A percentile compares a stretch with the other conserved stretches of the same genome.
phyloP scores from a whole-genome alignment of 1,140 invertebrate genomes.

The Tetramorium simillimum region DNA sequence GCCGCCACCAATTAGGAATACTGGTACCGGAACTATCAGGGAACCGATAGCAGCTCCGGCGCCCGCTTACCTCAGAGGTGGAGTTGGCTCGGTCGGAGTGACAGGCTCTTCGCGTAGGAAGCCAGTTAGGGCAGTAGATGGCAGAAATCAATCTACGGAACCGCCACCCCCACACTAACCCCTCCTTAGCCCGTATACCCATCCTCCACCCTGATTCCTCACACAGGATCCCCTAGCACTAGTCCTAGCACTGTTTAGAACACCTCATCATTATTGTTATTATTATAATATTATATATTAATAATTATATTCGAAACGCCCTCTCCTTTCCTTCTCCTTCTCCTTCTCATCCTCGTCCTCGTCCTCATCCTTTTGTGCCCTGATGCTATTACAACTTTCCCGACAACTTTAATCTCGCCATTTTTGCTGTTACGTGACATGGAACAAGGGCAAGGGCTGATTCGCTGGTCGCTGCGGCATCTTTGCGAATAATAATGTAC shows the following conservation, averaged over 20 bases:
- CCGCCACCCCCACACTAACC: slow-evolving; percentile 86
- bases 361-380: slow-evolving; percentile 67
- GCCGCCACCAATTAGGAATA: slow-evolving; percentile 82
- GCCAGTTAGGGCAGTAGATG: slow-evolving; percentile 85
- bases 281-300: slow-evolving; percentile 82
- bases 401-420: slow-evolving; percentile 69
- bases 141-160: slow-evolving; percentile 85
- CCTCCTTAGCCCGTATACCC: slow-evolving; percentile 69
- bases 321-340: slow-evolving; percentile 33
- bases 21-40: slow-evolving; percentile 83
- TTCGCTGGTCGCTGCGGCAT: slow-evolving; percentile 59
- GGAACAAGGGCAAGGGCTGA: slow-evolving; percentile 74
- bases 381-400: slow-evolving; percentile 56
- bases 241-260: slow-evolving; percentile 86
- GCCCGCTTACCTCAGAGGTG: slow-evolving; percentile 79
- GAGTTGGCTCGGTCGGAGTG: slow-evolving; percentile 81
- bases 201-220: slow-evolving; percentile 74
- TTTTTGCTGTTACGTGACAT: slow-evolving; percentile 73
- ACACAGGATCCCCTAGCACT: slow-evolving; percentile 82
- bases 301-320: slow-evolving; percentile 78
- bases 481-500: slow-evolving; percentile 71
- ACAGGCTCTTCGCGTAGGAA: slow-evolving; percentile 84
- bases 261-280: slow-evolving; percentile 84
- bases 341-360: not conserved
- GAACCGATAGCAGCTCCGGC: slow-evolving; percentile 81